These are phyloP conservation scores for Parambassis ranga DNA, from an alignment of 2,797 vertebrate genomes.

Conservation along the genomic window DNA sequence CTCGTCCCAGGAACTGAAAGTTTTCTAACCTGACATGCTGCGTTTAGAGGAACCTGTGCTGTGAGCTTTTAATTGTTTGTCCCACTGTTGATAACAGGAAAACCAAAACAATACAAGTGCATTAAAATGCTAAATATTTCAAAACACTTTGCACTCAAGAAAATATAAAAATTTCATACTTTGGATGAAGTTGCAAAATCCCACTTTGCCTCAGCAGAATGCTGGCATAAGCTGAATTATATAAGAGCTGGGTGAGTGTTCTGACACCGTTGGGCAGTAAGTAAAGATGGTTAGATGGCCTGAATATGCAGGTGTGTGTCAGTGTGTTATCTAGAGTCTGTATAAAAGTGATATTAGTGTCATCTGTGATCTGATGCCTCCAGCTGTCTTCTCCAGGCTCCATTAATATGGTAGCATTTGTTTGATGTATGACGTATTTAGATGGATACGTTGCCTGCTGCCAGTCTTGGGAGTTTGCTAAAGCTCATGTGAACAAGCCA, in stretches of 20 bases:
- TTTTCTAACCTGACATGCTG: background rate
- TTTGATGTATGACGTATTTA: too few relatives aligned
- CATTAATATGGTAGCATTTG: too few relatives aligned
- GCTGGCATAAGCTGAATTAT: conserved; percentile 62
- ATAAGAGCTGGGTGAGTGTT: conserved; percentile 33
- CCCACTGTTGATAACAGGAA: conserved; percentile 16
- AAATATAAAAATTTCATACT: conserved; percentile 71
- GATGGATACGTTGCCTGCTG: too few relatives aligned
- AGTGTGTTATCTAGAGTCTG: too few relatives aligned
- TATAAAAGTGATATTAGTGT: too few relatives aligned
- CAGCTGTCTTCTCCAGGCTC: too few relatives aligned
- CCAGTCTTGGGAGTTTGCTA: too few relatives aligned
- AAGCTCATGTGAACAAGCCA: too few relatives aligned
- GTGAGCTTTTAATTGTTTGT: conserved; percentile 49
- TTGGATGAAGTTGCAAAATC: conserved; percentile 55
- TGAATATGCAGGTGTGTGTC: background rate
- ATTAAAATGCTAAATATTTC: conserved; percentile 72
- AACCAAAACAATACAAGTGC: conserved; percentile 57
- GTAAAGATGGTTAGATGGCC: background rate
- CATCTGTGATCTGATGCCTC: too few relatives aligned
- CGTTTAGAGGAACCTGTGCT: background rate
- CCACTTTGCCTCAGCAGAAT: conserved; percentile 54
- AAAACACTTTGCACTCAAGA: conserved; percentile 62
- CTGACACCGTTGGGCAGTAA: background rate
- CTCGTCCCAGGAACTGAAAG: background rate